Conservation (phyloP, 2,113 vertebrate species). For the Prietella phreatophila region DNA sequence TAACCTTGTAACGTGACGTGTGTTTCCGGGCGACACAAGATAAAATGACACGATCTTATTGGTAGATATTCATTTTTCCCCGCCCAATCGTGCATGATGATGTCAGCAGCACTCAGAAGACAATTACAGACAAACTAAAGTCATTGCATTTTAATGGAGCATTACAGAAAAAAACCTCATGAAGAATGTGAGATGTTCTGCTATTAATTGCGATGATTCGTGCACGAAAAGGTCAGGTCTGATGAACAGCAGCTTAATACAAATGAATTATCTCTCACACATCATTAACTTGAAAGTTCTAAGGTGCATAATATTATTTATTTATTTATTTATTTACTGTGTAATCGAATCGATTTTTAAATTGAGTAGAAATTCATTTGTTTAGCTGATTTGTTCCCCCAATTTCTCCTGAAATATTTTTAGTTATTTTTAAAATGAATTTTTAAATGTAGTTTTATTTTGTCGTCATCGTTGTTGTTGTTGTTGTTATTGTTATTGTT, state of each 20-base stretch:
- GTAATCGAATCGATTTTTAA: neutral
- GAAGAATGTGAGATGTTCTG: neutral
- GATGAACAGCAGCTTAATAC: neutral
- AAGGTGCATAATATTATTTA: no score
- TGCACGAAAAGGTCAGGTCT: neutral
- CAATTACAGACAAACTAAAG: neutral
- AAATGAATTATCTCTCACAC: neutral
- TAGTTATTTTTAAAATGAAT: neutral
- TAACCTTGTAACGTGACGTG: neutral
- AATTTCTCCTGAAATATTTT: neutral
- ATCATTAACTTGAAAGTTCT: neutral
- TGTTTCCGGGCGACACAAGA: neutral
- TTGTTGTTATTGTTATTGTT: no score
- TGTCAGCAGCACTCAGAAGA: neutral
- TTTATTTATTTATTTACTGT: neutral
- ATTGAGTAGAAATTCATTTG: neutral
- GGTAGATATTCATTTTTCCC: neutral
- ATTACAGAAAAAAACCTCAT: neutral
- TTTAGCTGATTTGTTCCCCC: neutral
- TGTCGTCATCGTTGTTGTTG: no score
- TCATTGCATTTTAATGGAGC: neutral
- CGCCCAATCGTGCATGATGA: neutral
- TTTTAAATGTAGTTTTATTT: neutral
- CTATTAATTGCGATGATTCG: neutral
- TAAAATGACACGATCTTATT: neutral